Evolutionary conservation across 2,888 invertebrate species (phyloP), one percentile per base, ranked within the genome.

Genomic region (Octodonta nipae): DNA sequence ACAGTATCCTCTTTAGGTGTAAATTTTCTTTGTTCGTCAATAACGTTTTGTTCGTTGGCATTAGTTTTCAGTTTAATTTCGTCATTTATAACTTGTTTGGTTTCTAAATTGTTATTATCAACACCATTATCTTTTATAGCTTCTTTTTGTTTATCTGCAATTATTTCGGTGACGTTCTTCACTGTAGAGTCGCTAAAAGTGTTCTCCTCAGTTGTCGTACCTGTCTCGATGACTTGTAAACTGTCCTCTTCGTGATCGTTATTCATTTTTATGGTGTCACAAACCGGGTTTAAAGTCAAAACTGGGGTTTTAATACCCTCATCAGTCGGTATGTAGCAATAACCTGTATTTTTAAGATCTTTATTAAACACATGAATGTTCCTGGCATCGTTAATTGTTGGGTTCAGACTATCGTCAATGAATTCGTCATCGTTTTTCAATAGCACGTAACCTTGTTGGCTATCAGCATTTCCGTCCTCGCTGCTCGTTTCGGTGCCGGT

Each of bases 401-500:
- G 59, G 33, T 55, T 55, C 13, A 61, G 44, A 40, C 61, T 60
- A 38, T 62, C 61, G 39, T 58, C 56, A 2, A 49, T 51, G 13
- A 55, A 49, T 13, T 61, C 59, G 24, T 60, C 58, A 40, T 63
- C 63, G 43, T 71, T 73, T 5, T 75, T 73, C 47, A 78, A 75
- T 46, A 77, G 69, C 26, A 77, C 65, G 47, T 78, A 79, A 1
- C 78, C 78, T 13, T 73, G 68, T 55, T 78, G 78, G 37, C 68
- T 68, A 8, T 71, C 46, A 1, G 67, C 64, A 27, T 66, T 60
- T 37, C 71, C 71, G 16, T 66, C 64, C 46, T 78, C 81, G 10
- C 77, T 71, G 12, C 78, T 73, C n/a, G 80, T 81, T 51, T 82
- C 83, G 0, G 80, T 84, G 1, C 84, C 85, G 0, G 84, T 84